A percentile compares a stretch with the other conserved stretches of the same genome.
phyloP scores from a whole-genome alignment of 2,113 vertebrate species.

The Diadophis punctatus region DNA sequence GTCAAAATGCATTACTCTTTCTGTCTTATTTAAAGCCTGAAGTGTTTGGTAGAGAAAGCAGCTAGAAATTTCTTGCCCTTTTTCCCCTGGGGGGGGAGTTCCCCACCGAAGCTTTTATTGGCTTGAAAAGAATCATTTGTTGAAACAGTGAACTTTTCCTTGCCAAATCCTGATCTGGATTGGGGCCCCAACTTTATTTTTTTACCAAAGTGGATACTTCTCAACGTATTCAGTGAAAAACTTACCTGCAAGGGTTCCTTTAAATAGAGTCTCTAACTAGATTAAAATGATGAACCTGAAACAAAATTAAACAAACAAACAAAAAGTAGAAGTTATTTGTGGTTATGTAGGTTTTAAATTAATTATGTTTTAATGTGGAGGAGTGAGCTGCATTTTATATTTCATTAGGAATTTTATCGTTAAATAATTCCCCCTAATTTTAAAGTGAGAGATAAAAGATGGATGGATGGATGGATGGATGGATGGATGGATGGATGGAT shows the following conservation, averaged over 20 bases:
- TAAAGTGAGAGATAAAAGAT: neutral
- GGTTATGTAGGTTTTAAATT: neutral
- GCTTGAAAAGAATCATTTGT: neutral
- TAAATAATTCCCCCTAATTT: neutral
- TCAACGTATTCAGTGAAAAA: neutral
- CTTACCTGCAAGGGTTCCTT: neutral
- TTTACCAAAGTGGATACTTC: neutral
- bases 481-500: fast-evolving
- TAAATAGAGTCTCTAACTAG: neutral
- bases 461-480: neutral
- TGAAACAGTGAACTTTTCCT: neutral
- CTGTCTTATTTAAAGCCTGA: neutral
- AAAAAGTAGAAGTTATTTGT: neutral
- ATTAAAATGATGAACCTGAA: neutral
- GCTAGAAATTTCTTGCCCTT: neutral
- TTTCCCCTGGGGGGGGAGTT: neutral
- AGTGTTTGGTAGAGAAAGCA: neutral
- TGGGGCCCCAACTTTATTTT: neutral
- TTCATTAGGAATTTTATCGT: neutral
- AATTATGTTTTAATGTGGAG: neutral
- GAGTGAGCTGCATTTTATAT: neutral
- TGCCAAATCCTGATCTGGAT: neutral
- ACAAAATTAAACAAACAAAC: neutral
- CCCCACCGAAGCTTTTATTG: neutral
- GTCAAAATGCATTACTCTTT: neutral